Percentiles rank a stretch among this genome's conserved stretches.
Conservation (phyloP, 2,797 vertebrate species). For the Eremophila alpestris region DNA sequence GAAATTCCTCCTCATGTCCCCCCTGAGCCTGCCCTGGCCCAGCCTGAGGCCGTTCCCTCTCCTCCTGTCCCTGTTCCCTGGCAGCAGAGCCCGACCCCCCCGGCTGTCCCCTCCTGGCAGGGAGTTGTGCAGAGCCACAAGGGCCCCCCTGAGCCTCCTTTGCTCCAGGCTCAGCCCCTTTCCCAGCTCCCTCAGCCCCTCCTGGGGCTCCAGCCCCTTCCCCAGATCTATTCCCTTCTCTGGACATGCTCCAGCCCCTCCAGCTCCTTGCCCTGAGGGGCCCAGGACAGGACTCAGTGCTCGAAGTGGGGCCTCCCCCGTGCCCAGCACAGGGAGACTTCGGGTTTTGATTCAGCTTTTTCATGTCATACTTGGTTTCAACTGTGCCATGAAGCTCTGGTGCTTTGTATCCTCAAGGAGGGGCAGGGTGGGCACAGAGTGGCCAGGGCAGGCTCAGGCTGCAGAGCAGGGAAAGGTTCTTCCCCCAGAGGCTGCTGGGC, state of each 20-base stretch:
- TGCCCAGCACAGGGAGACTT: not conserved
- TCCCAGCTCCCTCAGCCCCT: not conserved
- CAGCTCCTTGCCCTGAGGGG: rapidly evolving
- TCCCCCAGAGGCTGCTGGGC: not conserved
- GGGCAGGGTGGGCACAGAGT: not conserved
- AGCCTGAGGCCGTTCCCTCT: not conserved
- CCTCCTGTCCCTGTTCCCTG: not conserved
- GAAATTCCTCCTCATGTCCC: not conserved
- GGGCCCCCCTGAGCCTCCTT: not conserved
- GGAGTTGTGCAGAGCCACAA: not conserved
- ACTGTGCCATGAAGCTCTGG: rapidly evolving
- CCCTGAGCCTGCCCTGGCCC: not conserved
- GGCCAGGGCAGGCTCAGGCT: not conserved
- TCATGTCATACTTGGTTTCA: not conserved
- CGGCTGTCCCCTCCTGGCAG: not conserved
- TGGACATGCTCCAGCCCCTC: rapidly evolving
- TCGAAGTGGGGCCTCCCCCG: not conserved
- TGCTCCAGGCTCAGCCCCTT: not conserved
- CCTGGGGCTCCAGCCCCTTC: not conserved
- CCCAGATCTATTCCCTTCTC: rapidly evolving
- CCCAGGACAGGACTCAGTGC: not conserved
- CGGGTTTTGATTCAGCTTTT: not conserved
- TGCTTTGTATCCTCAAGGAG: not conserved
- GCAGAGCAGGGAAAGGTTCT: not conserved
- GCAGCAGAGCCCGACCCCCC: not conserved